Evolutionary conservation across 2,888 invertebrate species (phyloP), one percentile per base, ranked within the genome.

Genomic region (Rhogogaster chlorosoma): DNA sequence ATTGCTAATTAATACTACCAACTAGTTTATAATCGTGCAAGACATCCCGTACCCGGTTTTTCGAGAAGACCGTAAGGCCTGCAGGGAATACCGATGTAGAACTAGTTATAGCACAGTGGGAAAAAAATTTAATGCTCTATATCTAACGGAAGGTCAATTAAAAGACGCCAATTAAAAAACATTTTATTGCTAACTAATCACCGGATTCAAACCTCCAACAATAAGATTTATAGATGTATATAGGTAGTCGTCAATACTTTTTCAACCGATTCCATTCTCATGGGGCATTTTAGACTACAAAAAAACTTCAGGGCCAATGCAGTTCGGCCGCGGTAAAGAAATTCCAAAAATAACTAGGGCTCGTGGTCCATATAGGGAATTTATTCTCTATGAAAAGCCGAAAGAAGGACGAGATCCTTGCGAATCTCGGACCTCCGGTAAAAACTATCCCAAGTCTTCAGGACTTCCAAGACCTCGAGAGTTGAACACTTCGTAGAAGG

Each of bases 1-100:
- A 80, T 80, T 42, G 83, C 67, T 83, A 64, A 70, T 83, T 83
- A 83, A 83, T 83, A 70, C 83, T 26, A 70, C 61, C 64, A 29
- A 83, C 67, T 83, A 38, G 45, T 42, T 67, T 67, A 36, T 45
- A 83, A 83, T 83, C 29, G 83, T 26, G 29, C 83, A 32, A 83
- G 32, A 61, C 80, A 77, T 61, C 57, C 61, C 80, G 38, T 80
- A 22, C 61, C 80, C 67, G 67, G 61, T 80, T 80, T 80, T 61
- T 80, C 38, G 38, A 80, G 32, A 53, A 67, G 29, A 70, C 49
- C 29, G 18, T 61, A 29, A 70, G 67, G 29, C 83, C 70, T 67
- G 49, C 42, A 29, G 45, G 49, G 45, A 61, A 38, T 32, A 36
- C 57, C 61, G 49, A 38, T 36, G 38, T 49, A 22, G 38, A 36